Base-by-base conservation (phyloP, 2,797 vertebrate species). In the Momotus momota region DNA sequence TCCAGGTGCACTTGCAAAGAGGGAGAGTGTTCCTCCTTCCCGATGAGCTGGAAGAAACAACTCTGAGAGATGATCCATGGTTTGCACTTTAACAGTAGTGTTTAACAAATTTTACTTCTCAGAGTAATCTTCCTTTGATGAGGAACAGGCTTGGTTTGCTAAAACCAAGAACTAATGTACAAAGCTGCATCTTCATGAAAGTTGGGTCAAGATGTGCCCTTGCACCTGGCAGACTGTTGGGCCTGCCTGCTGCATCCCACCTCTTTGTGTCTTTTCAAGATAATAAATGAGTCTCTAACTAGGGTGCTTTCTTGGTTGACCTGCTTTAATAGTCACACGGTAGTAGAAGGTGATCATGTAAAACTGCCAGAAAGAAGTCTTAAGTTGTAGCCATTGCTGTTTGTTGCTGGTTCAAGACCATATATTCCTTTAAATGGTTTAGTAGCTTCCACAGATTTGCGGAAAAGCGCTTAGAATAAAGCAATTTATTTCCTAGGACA, bases 401-500 rank as follows among this genome's bases (percentile, higher is more conserved):
- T 80, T 0, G 0, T 7, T 52, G 23, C 48, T 58, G 58, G 45
- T 67, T 93, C 78, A 94, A 94, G 40, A 74, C 41, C 2, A 0
- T 49, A 21, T 74, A 73, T 61, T 55, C 54, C 41, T n/a, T 82
- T 90, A 87, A 87, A 94, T 52, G 73, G 77, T 88, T 95, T 96
- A 84, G 43, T 70, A 83, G 62, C 57, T 95, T 81, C 54, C 62
- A 73, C 0, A 0, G 73, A 80, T 94, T 96, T 92, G 72, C 77
- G 60, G 73, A 79, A 45, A 48, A 81, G 27, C 86, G 45, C 75
- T 92, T 93, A 45, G 46, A 90, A 93, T 94, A 86, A 96, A 94
- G 35, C 62, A 69, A 35, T 91, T 94, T 88, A 52, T 94, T 96
- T 90, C 93, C 67, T 93, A 83, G 86, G 89, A 80, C 52, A 74